Evolutionary conservation across 2,797 vertebrate genomes (phyloP).

Genomic region (Trichosurus vulpecula): DNA sequence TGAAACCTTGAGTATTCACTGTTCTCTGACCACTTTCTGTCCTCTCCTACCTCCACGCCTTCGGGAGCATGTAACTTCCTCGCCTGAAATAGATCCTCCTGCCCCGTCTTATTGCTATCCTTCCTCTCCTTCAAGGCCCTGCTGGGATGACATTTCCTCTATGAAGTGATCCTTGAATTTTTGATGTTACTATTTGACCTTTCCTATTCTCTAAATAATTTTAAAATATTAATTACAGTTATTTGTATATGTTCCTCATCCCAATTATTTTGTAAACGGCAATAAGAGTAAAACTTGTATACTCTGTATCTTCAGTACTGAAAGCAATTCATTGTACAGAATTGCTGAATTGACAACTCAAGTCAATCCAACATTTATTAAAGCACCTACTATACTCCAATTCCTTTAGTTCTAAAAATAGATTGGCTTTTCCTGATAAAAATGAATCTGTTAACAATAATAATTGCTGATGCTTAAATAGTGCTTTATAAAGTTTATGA

Average conservation of each 20-base stretch:
- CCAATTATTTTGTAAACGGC: no score
- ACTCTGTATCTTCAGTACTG: no score
- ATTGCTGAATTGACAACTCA: no score
- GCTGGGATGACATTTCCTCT: neutral
- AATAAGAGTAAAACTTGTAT: no score
- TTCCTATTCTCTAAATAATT: neutral
- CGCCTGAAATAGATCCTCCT: neutral
- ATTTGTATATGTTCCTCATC: no score
- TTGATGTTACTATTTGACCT: neutral
- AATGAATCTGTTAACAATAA: neutral
- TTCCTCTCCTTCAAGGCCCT: neutral
- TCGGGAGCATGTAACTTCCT: neutral
- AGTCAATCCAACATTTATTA: no score
- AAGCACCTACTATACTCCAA: no score
- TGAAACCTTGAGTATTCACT: neutral
- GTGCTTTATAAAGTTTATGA: neutral
- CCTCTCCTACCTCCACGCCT: neutral
- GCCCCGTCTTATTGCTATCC: neutral
- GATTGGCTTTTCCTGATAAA: neutral
- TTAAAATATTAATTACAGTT: neutral
- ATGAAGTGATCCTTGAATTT: neutral
- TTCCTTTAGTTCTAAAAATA: neutral
- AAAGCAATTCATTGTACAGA: no score
- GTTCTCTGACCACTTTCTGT: neutral
- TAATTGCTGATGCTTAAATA: neutral